Evolutionary conservation across 2,113 vertebrate species (phyloP).

Genomic region (Stictonetta naevosa): DNA sequence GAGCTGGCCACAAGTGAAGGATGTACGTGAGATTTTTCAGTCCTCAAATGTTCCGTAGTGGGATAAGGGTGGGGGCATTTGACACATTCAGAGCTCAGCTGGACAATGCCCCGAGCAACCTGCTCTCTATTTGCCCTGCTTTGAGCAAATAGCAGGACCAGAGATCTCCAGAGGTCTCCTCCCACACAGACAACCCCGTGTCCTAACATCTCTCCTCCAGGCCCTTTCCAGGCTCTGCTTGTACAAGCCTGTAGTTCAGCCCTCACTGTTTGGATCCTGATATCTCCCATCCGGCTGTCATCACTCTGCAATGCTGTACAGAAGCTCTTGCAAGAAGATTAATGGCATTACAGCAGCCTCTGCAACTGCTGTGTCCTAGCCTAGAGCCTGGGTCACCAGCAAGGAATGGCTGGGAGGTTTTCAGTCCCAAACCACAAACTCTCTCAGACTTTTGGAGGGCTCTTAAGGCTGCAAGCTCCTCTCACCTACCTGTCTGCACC

Average conservation of each 20-base stretch:
- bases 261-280: rapidly evolving
- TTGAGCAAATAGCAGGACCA: neutral
- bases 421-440: neutral
- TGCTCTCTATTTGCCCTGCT: neutral
- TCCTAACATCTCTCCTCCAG: neutral
- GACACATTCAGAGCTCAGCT: neutral
- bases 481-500: too few species aligned
- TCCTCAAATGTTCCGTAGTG: neutral
- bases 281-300: neutral
- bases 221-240: neutral
- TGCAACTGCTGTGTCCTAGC: neutral
- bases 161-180: neutral
- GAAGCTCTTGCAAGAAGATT: neutral
- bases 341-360: neutral
- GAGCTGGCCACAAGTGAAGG: neutral
- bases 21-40: neutral
- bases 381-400: neutral
- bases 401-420: neutral
- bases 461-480: neutral
- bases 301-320: neutral
- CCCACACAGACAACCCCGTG: rapidly evolving
- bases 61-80: neutral
- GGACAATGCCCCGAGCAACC: neutral
- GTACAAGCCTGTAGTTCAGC: rapidly evolving
- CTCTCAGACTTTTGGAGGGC: neutral